Conservation (phyloP, 2,797 vertebrate genomes). For the Podarcis lilfordi region DNA sequence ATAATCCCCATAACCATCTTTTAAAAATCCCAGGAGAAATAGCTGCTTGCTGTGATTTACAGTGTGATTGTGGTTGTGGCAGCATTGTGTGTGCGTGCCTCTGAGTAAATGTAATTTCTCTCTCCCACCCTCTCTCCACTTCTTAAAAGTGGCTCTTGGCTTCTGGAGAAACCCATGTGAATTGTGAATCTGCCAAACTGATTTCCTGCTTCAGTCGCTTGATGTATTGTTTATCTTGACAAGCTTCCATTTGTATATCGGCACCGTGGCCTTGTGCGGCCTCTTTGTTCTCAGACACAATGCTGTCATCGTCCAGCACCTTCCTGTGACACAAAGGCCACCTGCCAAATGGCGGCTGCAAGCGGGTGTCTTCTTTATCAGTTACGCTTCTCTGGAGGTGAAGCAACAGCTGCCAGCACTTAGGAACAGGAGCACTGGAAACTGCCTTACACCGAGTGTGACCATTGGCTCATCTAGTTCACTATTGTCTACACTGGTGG, state of each 20-base stretch:
- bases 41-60: slow-evolving; percentile 27
- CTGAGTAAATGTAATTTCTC: slow-evolving; percentile 11
- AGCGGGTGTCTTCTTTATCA: not conserved
- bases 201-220: slow-evolving; percentile 14
- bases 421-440: not conserved
- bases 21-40: slow-evolving; percentile 4
- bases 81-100: slow-evolving; percentile 27
- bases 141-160: slow-evolving; percentile 4
- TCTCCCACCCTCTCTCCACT: not conserved
- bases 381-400: not conserved
- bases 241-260: slow-evolving; percentile 24
- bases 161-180: slow-evolving; percentile 28
- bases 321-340: not conserved
- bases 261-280: not conserved
- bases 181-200: not conserved
- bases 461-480: no score
- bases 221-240: slow-evolving; percentile 31
- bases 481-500: no score
- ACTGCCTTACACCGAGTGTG: not conserved
- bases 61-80: not conserved
- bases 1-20: slow-evolving; percentile 10
- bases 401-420: not conserved
- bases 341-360: not conserved
- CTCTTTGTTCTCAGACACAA: not conserved
- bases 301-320: not conserved